These are phyloP conservation scores for Oreamnos americanus DNA, from an alignment of 2,113 vertebrate genomes.

Conservation along the genomic window DNA sequence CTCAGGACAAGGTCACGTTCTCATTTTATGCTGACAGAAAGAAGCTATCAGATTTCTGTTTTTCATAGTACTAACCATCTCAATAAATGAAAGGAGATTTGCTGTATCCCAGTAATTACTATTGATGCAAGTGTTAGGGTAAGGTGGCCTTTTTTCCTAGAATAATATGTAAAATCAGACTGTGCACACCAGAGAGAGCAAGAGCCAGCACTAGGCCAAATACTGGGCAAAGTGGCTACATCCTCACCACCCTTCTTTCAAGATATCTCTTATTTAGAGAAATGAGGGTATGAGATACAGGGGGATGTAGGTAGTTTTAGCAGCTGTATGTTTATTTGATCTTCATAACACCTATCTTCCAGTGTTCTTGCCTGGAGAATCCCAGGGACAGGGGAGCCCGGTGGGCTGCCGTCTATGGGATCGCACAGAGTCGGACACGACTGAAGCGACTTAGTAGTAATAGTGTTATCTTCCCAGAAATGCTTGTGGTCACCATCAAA, in stretches of 20 bases:
- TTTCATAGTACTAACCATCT: constrained; percentile 72
- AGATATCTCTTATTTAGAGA: not conserved
- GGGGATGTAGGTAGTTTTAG: not conserved
- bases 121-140: constrained; percentile 69
- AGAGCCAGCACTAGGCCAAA: not conserved
- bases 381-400: too few relatives aligned
- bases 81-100: constrained; percentile 69
- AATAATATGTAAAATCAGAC: not conserved
- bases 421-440: too few relatives aligned
- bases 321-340: not conserved
- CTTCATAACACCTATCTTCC: constrained; percentile 14
- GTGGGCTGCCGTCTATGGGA: too few relatives aligned
- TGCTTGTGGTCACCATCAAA: constrained; percentile 44
- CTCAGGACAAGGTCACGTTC: constrained; percentile 79
- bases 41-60: constrained; percentile 79
- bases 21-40: constrained; percentile 78
- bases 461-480: constrained; percentile 38
- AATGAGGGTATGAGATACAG: not conserved
- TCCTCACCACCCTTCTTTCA: not conserved
- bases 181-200: rapidly evolving
- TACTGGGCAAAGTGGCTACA: not conserved
- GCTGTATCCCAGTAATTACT: constrained; percentile 65
- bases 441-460: too few relatives aligned
- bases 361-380: too few relatives aligned
- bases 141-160: constrained; percentile 16